Base-by-base conservation (phyloP, 37 sponge, comb jelly and placozoan species). In the Halisarca cf. caerulea region DNA sequence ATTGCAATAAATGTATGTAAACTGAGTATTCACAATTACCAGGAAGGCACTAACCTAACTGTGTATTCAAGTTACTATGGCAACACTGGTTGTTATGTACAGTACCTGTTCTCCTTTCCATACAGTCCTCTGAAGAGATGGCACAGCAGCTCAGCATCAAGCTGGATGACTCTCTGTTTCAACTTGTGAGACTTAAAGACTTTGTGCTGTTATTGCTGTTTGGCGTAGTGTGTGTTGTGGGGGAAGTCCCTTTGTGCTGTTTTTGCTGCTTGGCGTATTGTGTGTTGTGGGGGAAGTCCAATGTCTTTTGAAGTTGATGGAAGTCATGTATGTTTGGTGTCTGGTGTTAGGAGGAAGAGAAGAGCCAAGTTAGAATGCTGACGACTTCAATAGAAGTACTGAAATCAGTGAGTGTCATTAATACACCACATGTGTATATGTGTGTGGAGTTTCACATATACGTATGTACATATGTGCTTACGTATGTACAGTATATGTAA, bases 101-200 rank as follows among this genome's bases (percentile, higher is more conserved):
- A 37, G 68, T 66, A 64, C 27, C 25, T 64, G 23, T 64, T n/a
- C 20, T 21, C 42, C 41, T 3, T 1, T 44, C 5, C 21, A 5
- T 74, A 21, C 77, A 74, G 77, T n/a, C 32, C 36, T 40, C 77
- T 9, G 77, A 74, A 40, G 77, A 43, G 44, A 74, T 37, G 45
- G 45, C 36, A 3, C 77, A 74, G 77, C 77, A 74, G 25, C 45
- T 74, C n/a, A 74, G 77, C 41, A n/a, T 74, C 1, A 74, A 74
- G 45, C 7, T 74, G 44, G 77, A 74, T 74, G 77, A 74, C 9
- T n/a, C 42, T 4, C 3, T 8, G 24, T 40, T 74, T 6, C 69
- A 68, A 41, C 77, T 74, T 37, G 77, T 43, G 14, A 5, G 42
- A 62, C 6, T 7, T 62, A 15, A 55, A 55, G 17, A 17, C 17